phyloP scores from a whole-genome alignment of 2,113 vertebrate species.

The Gobiocypris rarus region DNA sequence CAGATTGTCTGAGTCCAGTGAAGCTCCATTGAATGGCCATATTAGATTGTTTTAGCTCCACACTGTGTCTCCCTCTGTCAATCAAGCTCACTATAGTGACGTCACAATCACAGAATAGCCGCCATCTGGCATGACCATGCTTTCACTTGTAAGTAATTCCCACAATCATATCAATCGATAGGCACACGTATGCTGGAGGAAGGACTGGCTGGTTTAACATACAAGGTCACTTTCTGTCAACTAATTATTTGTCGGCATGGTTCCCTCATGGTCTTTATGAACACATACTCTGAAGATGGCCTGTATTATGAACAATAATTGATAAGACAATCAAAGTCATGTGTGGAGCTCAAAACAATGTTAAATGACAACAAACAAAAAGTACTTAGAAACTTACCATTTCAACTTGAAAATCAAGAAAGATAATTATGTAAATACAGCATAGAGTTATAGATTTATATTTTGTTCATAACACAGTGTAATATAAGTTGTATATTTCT shows the following conservation, averaged over 20 bases:
- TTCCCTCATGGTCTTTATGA: neutral
- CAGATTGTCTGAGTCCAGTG: conserved; percentile 57
- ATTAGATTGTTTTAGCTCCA: conserved; percentile 93
- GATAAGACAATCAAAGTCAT: conserved; percentile 98
- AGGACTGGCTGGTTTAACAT: conserved; percentile 56
- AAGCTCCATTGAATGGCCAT: conserved; percentile 71
- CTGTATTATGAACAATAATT: conserved; percentile 83
- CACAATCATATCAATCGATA: conserved; percentile 48
- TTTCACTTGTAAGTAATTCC: neutral
- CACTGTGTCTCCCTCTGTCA: conserved; percentile 71
- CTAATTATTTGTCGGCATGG: conserved; percentile 5
- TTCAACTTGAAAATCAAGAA: conserved; percentile 99
- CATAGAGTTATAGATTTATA: conserved; percentile 99
- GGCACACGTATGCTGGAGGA: conserved; percentile 54
- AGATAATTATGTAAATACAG: conserved; percentile 99
- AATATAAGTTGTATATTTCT: conserved; percentile 99
- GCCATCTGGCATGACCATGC: conserved; percentile 49
- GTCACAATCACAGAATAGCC: conserved; percentile 43
- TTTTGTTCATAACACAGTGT: conserved; percentile 99
- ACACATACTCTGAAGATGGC: conserved; percentile 65
- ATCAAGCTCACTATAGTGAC: conserved; percentile 59
- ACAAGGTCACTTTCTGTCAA: conserved; percentile 23
- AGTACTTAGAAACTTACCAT: conserved; percentile 85
- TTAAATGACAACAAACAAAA: conserved; percentile 68
- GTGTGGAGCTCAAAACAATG: conserved; percentile 98